These are phyloP conservation scores for Drosophila barbarae DNA, from an alignment of 2,888 invertebrate species.

Conservation along the genomic window DNA sequence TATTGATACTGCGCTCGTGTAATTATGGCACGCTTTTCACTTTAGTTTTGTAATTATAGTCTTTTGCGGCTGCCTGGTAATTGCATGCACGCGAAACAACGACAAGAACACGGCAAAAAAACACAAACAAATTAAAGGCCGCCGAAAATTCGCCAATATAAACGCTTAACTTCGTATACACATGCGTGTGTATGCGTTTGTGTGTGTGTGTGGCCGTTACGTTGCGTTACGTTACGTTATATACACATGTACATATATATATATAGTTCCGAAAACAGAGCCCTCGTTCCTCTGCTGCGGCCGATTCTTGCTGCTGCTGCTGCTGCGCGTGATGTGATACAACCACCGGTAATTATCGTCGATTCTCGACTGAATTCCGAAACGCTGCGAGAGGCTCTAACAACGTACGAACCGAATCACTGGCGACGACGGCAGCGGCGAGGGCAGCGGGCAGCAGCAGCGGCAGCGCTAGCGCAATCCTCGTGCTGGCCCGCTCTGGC, in stretches of 20 bases:
- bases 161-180: conserved; percentile 8
- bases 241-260: conserved; percentile 2
- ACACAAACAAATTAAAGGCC: conserved; percentile 39
- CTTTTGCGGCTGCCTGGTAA: conserved; percentile 33
- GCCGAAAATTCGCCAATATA: conserved; percentile 35
- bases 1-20: conserved; percentile 54
- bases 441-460: conserved; percentile 20
- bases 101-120: conserved; percentile 21
- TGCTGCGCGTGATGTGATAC: conserved; percentile 73
- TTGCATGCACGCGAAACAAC: conserved; percentile 37
- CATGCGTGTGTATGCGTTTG: neutral
- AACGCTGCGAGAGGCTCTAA: conserved; percentile 77
- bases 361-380: conserved; percentile 79
- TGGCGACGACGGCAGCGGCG: conserved; percentile 46
- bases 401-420: conserved; percentile 72
- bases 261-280: conserved; percentile 26
- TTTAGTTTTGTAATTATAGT: conserved; percentile 56
- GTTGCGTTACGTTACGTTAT: conserved; percentile 12
- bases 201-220: neutral
- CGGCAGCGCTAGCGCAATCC: conserved; percentile 42
- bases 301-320: conserved; percentile 40
- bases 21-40: conserved; percentile 66
- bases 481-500: conserved; percentile 58
- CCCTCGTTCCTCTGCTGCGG: conserved; percentile 27
- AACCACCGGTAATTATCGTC: conserved; percentile 80